Percentiles rank a stretch among this genome's conserved stretches.
Evolutionary conservation across 2,797 vertebrate genomes (phyloP).

Genomic region (Tachyglossus aculeatus): DNA sequence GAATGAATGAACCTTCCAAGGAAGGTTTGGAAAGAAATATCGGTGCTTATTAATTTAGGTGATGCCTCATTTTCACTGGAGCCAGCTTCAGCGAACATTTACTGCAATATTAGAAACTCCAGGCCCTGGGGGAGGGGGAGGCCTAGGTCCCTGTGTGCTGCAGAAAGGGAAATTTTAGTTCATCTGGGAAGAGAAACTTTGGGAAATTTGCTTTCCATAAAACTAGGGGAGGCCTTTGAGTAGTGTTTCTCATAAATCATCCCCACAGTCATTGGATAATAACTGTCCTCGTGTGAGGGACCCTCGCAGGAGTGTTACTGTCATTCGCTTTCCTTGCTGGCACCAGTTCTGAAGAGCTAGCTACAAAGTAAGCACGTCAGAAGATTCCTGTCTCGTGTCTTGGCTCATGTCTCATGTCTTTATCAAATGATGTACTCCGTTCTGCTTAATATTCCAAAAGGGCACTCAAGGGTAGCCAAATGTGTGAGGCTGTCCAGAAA

Average conservation of each 20-base stretch:
- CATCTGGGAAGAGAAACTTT: background rate
- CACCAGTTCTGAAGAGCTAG: background rate
- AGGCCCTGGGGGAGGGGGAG: background rate
- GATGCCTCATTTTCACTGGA: background rate
- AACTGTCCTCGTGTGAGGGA: background rate
- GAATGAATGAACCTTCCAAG: too few species aligned
- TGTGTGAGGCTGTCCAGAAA: background rate
- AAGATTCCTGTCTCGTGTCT: background rate
- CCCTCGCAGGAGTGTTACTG: background rate
- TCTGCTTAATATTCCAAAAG: background rate
- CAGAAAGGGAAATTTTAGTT: background rate
- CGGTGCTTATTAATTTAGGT: too few species aligned
- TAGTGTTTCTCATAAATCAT: background rate
- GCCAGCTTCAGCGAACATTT: background rate
- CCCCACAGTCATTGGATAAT: slow-evolving; percentile 1
- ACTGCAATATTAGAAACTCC: background rate
- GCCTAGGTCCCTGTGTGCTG: background rate
- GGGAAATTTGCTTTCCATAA: background rate
- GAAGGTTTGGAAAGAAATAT: too few species aligned
- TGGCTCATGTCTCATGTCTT: background rate
- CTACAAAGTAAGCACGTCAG: rapidly evolving
- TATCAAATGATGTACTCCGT: background rate
- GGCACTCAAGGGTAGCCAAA: slow-evolving; percentile 15
- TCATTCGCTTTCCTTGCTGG: background rate
- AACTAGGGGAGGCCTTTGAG: background rate